phyloP scores from a whole-genome alignment of 2,888 invertebrate species.

The Rosalia funebris region DNA sequence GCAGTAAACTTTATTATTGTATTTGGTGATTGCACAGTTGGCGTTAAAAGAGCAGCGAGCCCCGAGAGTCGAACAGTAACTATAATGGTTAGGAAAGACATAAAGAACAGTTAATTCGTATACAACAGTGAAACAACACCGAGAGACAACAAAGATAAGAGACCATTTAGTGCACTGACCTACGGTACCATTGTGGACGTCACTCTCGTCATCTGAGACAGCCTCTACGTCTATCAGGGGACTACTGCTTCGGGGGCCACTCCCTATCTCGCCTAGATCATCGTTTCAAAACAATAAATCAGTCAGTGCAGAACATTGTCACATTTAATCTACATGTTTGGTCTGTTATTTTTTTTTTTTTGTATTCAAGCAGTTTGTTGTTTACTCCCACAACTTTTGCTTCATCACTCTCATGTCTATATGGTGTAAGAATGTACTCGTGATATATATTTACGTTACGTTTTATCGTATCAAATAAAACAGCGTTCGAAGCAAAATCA shows the following conservation, averaged over 20 bases:
- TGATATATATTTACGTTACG: conserved; percentile 13
- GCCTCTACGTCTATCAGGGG: conserved; percentile 76
- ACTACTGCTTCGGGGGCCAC: conserved; percentile 69
- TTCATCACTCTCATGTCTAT: not conserved
- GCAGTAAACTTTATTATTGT: no score
- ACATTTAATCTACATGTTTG: conserved; percentile 8
- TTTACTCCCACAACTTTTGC: not conserved
- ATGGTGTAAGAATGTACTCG: not conserved
- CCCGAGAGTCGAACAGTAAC: conserved; percentile 33
- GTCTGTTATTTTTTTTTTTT: conserved; percentile 20
- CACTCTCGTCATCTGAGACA: conserved; percentile 70
- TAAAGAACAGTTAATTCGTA: conserved; percentile 49
- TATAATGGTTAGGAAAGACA: conserved; percentile 45
- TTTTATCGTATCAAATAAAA: conserved; percentile 27
- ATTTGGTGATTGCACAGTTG: not conserved
- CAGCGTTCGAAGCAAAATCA: conserved; percentile 46
- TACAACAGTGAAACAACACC: conserved; percentile 62
- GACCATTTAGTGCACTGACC: conserved; percentile 68
- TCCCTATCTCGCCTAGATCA: conserved; percentile 72
- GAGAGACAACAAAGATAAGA: conserved; percentile 58
- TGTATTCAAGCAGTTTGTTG: conserved; percentile 9
- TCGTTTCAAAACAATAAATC: conserved; percentile 42
- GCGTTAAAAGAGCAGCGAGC: not conserved
- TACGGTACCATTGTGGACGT: conserved; percentile 65
- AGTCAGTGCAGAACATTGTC: conserved; percentile 42